These are phyloP conservation scores for Macrotis lagotis DNA, from an alignment of 2,113 vertebrate species.

Conservation along the genomic window DNA sequence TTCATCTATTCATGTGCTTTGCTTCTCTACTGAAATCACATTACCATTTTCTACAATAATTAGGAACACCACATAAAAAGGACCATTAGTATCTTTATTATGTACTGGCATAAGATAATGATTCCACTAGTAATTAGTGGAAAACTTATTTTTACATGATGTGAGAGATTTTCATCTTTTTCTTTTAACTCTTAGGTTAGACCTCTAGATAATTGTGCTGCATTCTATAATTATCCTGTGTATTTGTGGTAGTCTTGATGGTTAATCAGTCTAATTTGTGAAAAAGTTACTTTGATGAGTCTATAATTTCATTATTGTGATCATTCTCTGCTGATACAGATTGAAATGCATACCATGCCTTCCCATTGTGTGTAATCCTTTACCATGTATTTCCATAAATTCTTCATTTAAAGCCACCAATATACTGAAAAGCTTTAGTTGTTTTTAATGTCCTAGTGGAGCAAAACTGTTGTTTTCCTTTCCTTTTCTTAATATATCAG, in stretches of 20 bases:
- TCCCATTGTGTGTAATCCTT: not conserved
- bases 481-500: not conserved
- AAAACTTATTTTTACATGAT: conserved; percentile 56
- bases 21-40: not conserved
- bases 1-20: not conserved
- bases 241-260: conserved; percentile 54
- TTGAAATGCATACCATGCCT: not conserved
- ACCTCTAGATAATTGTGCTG: conserved; percentile 37
- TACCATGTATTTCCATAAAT: not conserved
- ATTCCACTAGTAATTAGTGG: conserved; percentile 49
- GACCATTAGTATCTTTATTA: conserved; percentile 54
- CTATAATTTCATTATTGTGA: not conserved
- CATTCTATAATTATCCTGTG: conserved; percentile 43
- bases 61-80: conserved; percentile 19
- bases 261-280: conserved; percentile 49
- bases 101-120: conserved; percentile 42
- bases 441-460: not conserved
- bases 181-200: conserved; percentile 41
- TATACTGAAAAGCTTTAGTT: not conserved
- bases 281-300: not conserved
- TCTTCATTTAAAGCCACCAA: not conserved
- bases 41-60: conserved; percentile 37
- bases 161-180: conserved; percentile 52
- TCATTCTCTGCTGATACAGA: not conserved
- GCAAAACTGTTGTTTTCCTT: not conserved